Conservation (phyloP, 1,140 invertebrate species). For the Elysia chlorotica region DNA sequence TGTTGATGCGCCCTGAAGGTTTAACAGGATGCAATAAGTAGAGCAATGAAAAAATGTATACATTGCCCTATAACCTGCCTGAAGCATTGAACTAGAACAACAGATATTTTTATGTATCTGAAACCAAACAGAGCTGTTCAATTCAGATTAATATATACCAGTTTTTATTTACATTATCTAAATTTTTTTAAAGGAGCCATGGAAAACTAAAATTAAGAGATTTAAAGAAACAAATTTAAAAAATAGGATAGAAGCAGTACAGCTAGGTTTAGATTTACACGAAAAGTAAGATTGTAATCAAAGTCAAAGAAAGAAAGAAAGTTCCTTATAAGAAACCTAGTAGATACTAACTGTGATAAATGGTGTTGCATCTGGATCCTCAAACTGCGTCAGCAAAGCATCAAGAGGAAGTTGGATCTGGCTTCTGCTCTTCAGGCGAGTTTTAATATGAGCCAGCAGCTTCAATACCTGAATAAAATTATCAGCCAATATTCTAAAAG, state of each 20-base stretch:
- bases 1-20: no score
- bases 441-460: slow-evolving; percentile 89
- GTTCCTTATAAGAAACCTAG: no score
- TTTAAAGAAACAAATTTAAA: neutral
- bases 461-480: slow-evolving; percentile 78
- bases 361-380: slow-evolving; percentile 76
- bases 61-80: neutral
- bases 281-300: no score
- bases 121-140: neutral
- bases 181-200: neutral
- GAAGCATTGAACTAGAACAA: neutral
- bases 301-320: no score
- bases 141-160: neutral
- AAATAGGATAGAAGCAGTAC: neutral
- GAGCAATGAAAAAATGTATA: neutral
- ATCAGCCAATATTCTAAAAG: neutral
- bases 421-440: slow-evolving; percentile 81
- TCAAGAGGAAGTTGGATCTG: slow-evolving; percentile 87
- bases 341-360: slow-evolving; percentile 82
- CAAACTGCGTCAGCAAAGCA: slow-evolving; percentile 79
- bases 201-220: neutral
- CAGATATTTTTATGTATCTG: neutral
- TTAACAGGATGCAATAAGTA: no score
- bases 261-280: neutral
- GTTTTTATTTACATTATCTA: neutral